Conservation (phyloP, 2,888 invertebrate genomes). For the Meandrusa payeni region DNA sequence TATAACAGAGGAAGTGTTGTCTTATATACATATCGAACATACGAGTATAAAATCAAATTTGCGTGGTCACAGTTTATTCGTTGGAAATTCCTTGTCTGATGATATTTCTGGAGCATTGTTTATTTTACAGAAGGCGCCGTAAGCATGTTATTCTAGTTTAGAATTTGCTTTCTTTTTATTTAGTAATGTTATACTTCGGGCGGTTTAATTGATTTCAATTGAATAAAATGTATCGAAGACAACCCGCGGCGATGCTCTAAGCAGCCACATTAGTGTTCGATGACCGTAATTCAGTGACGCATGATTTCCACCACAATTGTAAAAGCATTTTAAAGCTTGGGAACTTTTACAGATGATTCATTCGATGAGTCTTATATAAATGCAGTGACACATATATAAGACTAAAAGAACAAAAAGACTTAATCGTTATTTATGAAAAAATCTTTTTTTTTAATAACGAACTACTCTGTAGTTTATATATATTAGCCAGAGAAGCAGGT, state of each 20-base stretch:
- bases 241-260: conserved; percentile 24
- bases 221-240: conserved; percentile 30
- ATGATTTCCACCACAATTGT: conserved; percentile 1
- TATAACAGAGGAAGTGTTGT: too few species aligned
- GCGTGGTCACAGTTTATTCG: conserved; percentile 49
- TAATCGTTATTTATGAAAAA: too few species aligned
- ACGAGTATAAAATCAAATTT: conserved; percentile 15
- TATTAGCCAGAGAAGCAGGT: too few species aligned
- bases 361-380: neutral
- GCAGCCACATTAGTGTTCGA: neutral
- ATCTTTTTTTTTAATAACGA: too few species aligned
- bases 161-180: conserved; percentile 63
- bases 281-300: conserved; percentile 10
- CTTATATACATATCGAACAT: too few species aligned
- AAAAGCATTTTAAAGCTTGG: conserved; percentile 2
- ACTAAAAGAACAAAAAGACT: too few species aligned
- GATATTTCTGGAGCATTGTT: conserved; percentile 67
- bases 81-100: conserved; percentile 54
- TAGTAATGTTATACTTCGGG: conserved; percentile 55
- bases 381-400: too few species aligned
- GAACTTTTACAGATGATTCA: conserved; percentile 9
- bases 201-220: conserved; percentile 48
- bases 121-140: conserved; percentile 53
- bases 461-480: too few species aligned
- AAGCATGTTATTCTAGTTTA: conserved; percentile 63